These are phyloP conservation scores for Clostera curtula DNA, from an alignment of 2,888 invertebrate species.

Conservation along the genomic window DNA sequence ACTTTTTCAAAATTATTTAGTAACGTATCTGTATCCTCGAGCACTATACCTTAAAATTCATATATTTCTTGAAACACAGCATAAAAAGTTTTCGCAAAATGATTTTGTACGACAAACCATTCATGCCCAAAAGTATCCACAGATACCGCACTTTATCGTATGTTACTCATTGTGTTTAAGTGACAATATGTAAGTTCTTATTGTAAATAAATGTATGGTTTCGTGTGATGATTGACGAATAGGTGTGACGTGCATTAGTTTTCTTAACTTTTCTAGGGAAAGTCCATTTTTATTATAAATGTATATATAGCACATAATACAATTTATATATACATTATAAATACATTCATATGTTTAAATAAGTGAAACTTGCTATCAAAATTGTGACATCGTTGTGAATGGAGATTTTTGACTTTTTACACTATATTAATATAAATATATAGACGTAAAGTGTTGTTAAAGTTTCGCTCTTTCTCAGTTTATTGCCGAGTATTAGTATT, in stretches of 20 bases:
- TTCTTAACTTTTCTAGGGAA: conserved; percentile 26
- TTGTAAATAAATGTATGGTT: conserved; percentile 24
- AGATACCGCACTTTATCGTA: too few relatives aligned
- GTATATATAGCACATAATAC: conserved; percentile 18
- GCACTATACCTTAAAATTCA: too few relatives aligned
- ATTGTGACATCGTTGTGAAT: conserved; percentile 5
- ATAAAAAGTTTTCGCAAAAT: too few relatives aligned
- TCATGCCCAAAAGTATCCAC: too few relatives aligned
- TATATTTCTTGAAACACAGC: too few relatives aligned
- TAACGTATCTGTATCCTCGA: too few relatives aligned
- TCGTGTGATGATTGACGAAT: conserved; percentile 17
- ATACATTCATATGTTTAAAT: too few relatives aligned
- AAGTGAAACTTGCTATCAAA: too few relatives aligned
- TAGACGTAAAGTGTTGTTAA: conserved; percentile 17
- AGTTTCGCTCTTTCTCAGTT: not conserved
- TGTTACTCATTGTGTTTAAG: conserved; percentile 22
- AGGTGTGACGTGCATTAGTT: conserved; percentile 18
- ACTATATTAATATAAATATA: conserved; percentile 20
- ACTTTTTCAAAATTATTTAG: too few relatives aligned
- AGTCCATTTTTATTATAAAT: conserved; percentile 22
- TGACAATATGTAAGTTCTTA: conserved; percentile 18
- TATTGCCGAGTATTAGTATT: too few relatives aligned
- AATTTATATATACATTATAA: conserved; percentile 9
- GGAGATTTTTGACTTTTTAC: conserved; percentile 18
- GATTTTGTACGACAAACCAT: too few relatives aligned